Base-by-base conservation (phyloP, 2,888 invertebrate genomes). In the Scelioninae gen. 1 region DNA sequence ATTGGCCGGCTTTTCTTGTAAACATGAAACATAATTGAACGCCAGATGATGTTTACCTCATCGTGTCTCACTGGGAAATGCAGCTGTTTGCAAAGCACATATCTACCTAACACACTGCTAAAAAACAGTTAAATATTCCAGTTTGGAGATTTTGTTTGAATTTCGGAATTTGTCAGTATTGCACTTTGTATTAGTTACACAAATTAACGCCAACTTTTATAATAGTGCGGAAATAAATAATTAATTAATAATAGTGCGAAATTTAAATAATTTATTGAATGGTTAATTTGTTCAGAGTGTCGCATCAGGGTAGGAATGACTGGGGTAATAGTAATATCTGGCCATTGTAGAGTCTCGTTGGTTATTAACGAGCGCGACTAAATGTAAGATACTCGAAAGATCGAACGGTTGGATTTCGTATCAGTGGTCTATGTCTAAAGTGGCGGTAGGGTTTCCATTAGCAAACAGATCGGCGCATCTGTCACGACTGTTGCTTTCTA, bases 401-500 rank as follows among this genome's bases (percentile, higher is more conserved):
- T 76, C 45, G 77, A 77, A 62, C 47, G 9, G 13, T 8, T 8
- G 23, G 38, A 68, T 66, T 78, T 82, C 58, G 56, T 63, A 78
- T 78, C 78, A 40, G 77, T 53, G 53, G 53, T 53, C 68, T 32
- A 47, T 38, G 49, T 74, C 62, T 62, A 74, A 68, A 60, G 72
- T 66, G 31, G 53, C 31, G 29, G 43, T 43, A 23, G 63, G 40
- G 62, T 60, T 55, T 80, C 82, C 74, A 82, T 84, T 79, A 82
- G 80, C 79, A 53, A 60, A 65, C 79, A 47, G 71, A 75, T 77
- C 55, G 65, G 49, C 53, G 65, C 83, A 83, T 69, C 77, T 83
- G 65, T 86, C 85, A 40, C 40, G 83, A 74, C 87, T 88, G 89
- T 90, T 91, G 90, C 91, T 91, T 89, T 91, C 89, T 90, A 91